Evolutionary conservation across 2,113 vertebrate species (phyloP).

Genomic region (Myxocyprinus asiaticus): DNA sequence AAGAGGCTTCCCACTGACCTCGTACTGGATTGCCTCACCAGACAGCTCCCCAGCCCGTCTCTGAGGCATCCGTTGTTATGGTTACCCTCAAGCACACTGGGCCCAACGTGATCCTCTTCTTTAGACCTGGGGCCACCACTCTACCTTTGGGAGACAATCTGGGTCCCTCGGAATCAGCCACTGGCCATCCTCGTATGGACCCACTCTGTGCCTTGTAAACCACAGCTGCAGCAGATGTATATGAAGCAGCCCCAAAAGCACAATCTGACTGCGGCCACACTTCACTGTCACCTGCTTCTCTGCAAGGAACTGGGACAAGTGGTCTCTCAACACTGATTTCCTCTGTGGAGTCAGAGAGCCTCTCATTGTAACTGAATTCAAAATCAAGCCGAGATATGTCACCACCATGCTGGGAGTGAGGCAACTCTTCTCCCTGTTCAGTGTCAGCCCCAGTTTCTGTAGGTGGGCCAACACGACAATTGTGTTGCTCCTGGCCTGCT

Average conservation of each 20-base stretch:
- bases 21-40: too few species aligned
- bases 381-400: neutral
- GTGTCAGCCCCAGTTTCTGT: neutral
- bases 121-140: too few species aligned
- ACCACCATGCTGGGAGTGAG: neutral
- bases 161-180: too few species aligned
- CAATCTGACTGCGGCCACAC: neutral
- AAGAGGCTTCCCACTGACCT: too few species aligned
- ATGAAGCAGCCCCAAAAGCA: neutral
- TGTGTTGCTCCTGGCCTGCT: neutral
- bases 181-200: too few species aligned
- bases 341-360: slow-evolving; percentile 6
- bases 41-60: too few species aligned
- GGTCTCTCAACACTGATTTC: neutral
- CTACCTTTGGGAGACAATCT: too few species aligned
- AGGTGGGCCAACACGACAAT: neutral
- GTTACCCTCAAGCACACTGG: too few species aligned
- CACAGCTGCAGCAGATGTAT: too few species aligned
- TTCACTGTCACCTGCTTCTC: neutral
- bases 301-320: neutral
- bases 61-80: too few species aligned
- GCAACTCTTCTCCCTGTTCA: neutral
- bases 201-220: too few species aligned
- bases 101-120: too few species aligned
- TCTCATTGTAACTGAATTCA: neutral